Evolutionary conservation across 2,888 invertebrate species (phyloP), one percentile per base, ranked within the genome.

Genomic region (Dicyrtomina minuta): DNA sequence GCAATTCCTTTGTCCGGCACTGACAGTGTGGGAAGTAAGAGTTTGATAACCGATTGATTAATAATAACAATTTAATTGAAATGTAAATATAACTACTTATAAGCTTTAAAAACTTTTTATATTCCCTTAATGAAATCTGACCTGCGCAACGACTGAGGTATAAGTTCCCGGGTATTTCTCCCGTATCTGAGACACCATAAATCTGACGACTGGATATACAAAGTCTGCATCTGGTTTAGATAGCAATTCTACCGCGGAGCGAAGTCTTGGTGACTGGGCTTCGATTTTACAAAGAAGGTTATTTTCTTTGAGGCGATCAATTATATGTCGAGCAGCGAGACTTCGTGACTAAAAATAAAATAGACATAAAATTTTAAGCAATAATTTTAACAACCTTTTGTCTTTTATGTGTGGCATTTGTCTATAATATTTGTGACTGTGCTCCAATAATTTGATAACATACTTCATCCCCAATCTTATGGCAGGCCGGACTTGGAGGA

Each of bases 401-500:
- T 26, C 5, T n/a, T n/a, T n/a, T n/a, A n/a, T n/a, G n/a, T n/a
- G n/a, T n/a, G n/a, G n/a, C n/a, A n/a, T n/a, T n/a, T n/a, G n/a
- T n/a, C n/a, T n/a, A n/a, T n/a, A n/a, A n/a, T n/a, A n/a, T n/a
- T n/a, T n/a, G n/a, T n/a, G n/a, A n/a, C n/a, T n/a, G n/a, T 20
- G 5, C 46, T 12, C 46, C 46, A 8, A 46, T 20, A 46, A n/a
- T n/a, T n/a, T n/a, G n/a, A n/a, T n/a, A n/a, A n/a, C n/a, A n/a
- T 27, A 77, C 77, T 70, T 77, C 77, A 71, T 77, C 77, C n/a
- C 76, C 77, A 58, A 77, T 74, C 66, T 77, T 77, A 46, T 76
- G 70, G 53, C 75, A 77, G 24, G 71, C 61, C n/a, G 77, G 64
- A 22, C 73, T 71, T 0, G 76, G 77, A 3, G 72, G 71, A 22